Base-by-base conservation (phyloP, 1,140 invertebrate genomes). In the Linepithema humile region DNA sequence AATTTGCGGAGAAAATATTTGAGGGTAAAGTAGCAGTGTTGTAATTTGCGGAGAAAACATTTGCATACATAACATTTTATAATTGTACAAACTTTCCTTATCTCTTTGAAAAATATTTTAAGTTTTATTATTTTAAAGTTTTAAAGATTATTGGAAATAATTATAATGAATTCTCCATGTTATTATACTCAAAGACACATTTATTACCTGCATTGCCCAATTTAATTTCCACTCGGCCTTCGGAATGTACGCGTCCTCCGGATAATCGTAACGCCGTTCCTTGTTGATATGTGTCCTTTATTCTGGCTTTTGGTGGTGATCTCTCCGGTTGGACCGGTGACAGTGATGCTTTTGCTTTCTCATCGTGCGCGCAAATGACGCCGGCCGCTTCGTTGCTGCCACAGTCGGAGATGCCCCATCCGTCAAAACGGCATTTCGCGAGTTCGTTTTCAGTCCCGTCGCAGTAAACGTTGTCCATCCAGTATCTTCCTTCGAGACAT, bases 401-500 rank as follows among this genome's bases (percentile, higher is more conserved):
- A 92, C 98, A 99, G 90, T 99, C 97, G 60, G 96, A 96, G 38
- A 94, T 94, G 17, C 97, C 97, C 98, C 97, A 98, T 9, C 97
- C 97, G 87, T 97, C 96, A 90, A 98, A 98, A 15, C 96, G 94
- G 91, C 98, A 99, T 0, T 96, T 91, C 0, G 95, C 93, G 12
- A 99, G 90, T 55, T 96, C 96, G 15, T 93, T 91, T 92, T 99
- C 98, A 67, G 95, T 95, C 0, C 98, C 98, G 88, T 96, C 95
- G 92, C 98, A 99, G 82, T 96, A 96, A 5, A 98, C 92, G 92
- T 98, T 98, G 91, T 99, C 98, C 96, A 99, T 97, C 97, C 97
- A 98, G 88, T 96, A 98, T 87, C 95, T 96, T 88, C 95, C 97
- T 98, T 80, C 12, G 60, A 20, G 60, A 87, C 35, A 53, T 40